These are phyloP conservation scores for Gonioctena quinquepunctata DNA, from an alignment of 1,140 invertebrate genomes.

Conservation along the genomic window DNA sequence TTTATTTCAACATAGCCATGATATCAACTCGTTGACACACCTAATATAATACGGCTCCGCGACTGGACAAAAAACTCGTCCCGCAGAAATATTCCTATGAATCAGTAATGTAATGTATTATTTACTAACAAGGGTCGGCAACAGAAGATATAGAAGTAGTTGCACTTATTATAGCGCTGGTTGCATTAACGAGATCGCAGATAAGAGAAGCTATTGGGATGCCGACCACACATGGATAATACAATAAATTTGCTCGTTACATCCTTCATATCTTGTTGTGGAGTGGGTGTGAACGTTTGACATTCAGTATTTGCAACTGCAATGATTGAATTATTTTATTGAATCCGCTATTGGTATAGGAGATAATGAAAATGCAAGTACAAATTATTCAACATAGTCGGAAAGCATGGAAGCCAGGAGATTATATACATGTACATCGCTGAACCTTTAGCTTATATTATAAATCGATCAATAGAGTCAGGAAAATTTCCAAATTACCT, in stretches of 20 bases:
- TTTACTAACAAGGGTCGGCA: constrained; percentile 7
- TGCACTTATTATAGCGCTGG: constrained; percentile 12
- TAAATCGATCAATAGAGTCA: too few species aligned
- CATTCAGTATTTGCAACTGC: too few species aligned
- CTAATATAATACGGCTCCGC: not conserved
- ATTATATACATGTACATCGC: too few species aligned
- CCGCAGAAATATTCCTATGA: constrained; percentile 17
- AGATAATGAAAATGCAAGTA: too few species aligned
- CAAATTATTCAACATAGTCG: too few species aligned
- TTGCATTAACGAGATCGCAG: constrained; percentile 17
- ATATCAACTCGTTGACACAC: not conserved
- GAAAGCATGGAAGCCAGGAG: too few species aligned
- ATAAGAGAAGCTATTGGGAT: constrained; percentile 17
- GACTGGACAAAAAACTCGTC: not conserved
- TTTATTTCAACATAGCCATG: too few species aligned
- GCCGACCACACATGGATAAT: constrained; percentile 8
- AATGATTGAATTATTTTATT: too few species aligned
- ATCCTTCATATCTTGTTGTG: constrained; percentile 3
- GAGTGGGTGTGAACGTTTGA: not conserved
- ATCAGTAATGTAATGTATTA: constrained; percentile 21
- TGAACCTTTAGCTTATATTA: too few species aligned
- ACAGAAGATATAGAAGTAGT: constrained; percentile 8
- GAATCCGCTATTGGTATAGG: too few species aligned
- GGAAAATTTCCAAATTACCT: too few species aligned
- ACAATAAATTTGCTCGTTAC: not conserved